A percentile compares a stretch with the other conserved stretches of the same genome.
These are phyloP conservation scores for Spheniscus humboldti DNA, from an alignment of 2,797 vertebrate species.

Conservation along the genomic window DNA sequence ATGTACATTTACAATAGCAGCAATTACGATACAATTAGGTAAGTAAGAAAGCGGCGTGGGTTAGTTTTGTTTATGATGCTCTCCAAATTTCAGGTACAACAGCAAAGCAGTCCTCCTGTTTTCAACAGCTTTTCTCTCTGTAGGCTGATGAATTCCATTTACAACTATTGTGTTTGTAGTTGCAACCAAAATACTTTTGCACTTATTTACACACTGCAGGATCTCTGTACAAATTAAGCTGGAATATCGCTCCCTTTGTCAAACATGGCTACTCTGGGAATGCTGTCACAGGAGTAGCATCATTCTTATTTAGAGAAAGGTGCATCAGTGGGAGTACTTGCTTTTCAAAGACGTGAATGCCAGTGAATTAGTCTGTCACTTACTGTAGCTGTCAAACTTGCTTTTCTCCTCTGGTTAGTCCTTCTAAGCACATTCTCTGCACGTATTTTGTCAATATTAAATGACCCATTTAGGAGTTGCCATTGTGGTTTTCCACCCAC, in stretches of 20 bases:
- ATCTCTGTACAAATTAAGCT: background rate
- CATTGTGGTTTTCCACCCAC: background rate
- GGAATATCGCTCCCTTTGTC: background rate
- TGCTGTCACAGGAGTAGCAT: background rate
- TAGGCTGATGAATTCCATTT: background rate
- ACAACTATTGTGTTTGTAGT: background rate
- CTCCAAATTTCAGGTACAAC: background rate
- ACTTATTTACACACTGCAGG: background rate
- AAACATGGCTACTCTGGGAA: background rate
- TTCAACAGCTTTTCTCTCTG: background rate
- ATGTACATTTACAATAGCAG: slow-evolving; percentile 66
- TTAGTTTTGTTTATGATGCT: background rate
- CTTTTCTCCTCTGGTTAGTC: background rate
- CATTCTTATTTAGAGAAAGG: background rate
- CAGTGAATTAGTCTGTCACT: background rate
- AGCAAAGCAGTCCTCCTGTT: background rate
- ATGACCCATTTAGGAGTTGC: background rate
- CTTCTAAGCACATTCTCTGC: background rate
- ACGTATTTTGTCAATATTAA: background rate
- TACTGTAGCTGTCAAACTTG: background rate
- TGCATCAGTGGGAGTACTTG: background rate
- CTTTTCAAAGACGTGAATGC: background rate
- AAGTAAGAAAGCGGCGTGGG: background rate
- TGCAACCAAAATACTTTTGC: background rate
- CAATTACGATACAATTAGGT: background rate